Conservation (phyloP, 2,888 invertebrate genomes). For the Nymphalis c-album region DNA sequence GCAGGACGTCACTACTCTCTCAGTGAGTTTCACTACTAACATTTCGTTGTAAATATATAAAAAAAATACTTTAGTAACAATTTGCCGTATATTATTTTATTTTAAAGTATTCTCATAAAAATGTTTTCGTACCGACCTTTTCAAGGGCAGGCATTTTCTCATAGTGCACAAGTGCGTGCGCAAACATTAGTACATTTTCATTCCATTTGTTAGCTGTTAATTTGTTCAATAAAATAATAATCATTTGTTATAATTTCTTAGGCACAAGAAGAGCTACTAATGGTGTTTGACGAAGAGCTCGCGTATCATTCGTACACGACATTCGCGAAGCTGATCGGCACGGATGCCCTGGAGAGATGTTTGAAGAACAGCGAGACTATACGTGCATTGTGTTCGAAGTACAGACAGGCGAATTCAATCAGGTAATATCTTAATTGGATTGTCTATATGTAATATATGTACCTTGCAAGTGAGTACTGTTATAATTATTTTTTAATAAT, state of each 20-base stretch:
- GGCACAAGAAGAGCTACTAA: conserved; percentile 89
- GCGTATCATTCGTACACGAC: conserved; percentile 91
- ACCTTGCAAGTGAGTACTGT: no score
- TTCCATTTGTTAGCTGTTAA: background rate
- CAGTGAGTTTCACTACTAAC: conserved; percentile 46
- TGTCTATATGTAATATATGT: background rate
- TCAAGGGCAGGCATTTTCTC: no score
- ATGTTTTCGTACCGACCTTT: no score
- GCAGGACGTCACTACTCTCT: conserved; percentile 52
- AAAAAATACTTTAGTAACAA: background rate
- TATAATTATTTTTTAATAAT: no score
- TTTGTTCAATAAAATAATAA: background rate
- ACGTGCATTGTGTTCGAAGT: conserved; percentile 87
- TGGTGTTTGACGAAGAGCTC: conserved; percentile 91
- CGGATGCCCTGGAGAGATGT: conserved; percentile 85
- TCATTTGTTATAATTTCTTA: conserved; percentile 44
- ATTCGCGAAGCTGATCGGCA: conserved; percentile 88
- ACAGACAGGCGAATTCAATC: conserved; percentile 76
- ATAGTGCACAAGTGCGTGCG: no score
- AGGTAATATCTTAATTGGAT: conserved; percentile 44
- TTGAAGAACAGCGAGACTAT: conserved; percentile 90
- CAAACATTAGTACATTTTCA: background rate
- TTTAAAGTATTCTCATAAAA: no score
- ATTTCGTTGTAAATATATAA: background rate
- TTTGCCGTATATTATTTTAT: background rate